Evolutionary conservation across 1,140 invertebrate species (phyloP).

Genomic region (Cardiocondyla obscurior): DNA sequence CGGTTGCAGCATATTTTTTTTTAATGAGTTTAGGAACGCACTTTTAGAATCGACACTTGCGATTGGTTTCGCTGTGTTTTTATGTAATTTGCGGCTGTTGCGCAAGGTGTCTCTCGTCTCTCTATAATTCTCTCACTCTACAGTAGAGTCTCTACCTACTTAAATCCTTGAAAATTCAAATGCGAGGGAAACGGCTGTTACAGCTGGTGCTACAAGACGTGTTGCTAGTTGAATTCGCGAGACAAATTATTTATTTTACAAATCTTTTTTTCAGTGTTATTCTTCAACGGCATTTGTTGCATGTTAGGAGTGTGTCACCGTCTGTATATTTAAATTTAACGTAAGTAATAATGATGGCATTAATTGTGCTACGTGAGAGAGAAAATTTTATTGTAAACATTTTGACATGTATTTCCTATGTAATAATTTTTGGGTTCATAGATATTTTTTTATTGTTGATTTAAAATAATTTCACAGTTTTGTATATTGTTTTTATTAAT

Average conservation of each 20-base stretch:
- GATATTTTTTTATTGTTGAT: too few species aligned
- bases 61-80: too few species aligned
- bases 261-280: background rate
- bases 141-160: too few species aligned
- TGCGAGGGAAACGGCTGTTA: conserved; percentile 5
- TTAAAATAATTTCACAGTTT: too few species aligned
- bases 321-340: background rate
- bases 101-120: background rate
- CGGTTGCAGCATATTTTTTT: background rate
- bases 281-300: background rate
- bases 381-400: too few species aligned
- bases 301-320: background rate
- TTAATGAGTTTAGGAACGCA: background rate
- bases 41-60: background rate
- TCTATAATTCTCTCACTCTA: too few species aligned
- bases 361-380: too few species aligned
- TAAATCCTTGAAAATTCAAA: conserved; percentile 11
- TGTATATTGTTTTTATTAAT: too few species aligned
- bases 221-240: background rate
- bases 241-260: background rate
- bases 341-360: background rate
- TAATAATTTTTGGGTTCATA: too few species aligned
- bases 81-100: background rate
- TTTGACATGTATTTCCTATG: too few species aligned
- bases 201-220: background rate